These are phyloP conservation scores for Thalpophila matura DNA, from an alignment of 2,888 invertebrate genomes.

Conservation along the genomic window DNA sequence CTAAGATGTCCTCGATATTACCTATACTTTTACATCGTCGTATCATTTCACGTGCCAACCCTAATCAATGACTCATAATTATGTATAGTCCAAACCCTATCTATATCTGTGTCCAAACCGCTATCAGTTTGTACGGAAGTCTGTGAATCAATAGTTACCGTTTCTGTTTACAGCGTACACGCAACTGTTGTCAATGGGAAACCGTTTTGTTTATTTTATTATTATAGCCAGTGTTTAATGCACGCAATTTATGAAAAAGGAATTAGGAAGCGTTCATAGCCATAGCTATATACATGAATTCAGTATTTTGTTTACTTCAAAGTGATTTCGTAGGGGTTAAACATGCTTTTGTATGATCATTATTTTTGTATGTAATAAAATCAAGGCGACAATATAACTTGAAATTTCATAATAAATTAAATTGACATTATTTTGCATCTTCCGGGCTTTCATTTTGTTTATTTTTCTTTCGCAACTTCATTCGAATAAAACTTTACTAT, in stretches of 20 bases:
- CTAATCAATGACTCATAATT: constrained; percentile 39
- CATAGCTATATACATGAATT: too few relatives aligned
- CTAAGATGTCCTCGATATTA: background rate
- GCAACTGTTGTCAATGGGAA: constrained; percentile 47
- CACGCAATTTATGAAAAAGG: constrained; percentile 17
- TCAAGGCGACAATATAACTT: too few relatives aligned
- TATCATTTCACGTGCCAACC: constrained; percentile 31
- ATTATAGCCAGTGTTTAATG: constrained; percentile 3
- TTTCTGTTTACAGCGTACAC: constrained; percentile 57
- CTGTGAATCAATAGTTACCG: constrained; percentile 71
- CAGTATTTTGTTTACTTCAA: too few relatives aligned
- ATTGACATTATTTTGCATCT: background rate
- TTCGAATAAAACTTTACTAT: background rate
- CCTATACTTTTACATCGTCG: background rate
- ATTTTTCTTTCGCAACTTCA: background rate
- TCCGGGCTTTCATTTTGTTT: too few relatives aligned
- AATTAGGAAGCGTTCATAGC: background rate
- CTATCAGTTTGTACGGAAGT: constrained; percentile 69
- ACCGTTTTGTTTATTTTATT: constrained; percentile 31
- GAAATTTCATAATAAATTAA: too few relatives aligned
- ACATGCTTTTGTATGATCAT: too few relatives aligned
- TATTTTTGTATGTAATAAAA: too few relatives aligned
- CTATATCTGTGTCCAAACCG: constrained; percentile 8
- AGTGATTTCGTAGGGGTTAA: too few relatives aligned
- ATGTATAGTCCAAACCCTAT: constrained; percentile 12